phyloP scores from a whole-genome alignment of 2,113 vertebrate genomes.

The Rhodinocichla rosea region DNA sequence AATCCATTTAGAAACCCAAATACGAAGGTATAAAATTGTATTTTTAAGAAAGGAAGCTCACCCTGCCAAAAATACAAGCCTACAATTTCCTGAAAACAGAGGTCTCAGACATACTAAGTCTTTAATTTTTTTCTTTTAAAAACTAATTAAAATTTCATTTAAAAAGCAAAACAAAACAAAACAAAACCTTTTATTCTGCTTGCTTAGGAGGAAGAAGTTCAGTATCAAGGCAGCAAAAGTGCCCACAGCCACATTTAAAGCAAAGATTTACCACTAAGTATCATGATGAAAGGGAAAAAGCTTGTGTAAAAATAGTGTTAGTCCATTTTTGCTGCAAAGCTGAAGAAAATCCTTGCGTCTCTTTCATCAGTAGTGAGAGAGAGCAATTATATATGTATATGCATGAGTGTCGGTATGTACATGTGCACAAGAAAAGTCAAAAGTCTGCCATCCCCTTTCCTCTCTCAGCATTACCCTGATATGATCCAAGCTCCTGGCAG shows the following conservation, averaged over 20 bases:
- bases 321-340: background rate
- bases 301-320: background rate
- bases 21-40: background rate
- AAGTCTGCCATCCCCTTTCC: background rate
- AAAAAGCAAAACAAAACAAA: background rate
- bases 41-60: background rate
- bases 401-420: background rate
- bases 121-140: background rate
- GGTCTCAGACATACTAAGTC: background rate
- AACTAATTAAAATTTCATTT: background rate
- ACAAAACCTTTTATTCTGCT: background rate
- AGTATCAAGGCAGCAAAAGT: background rate
- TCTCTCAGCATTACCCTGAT: background rate
- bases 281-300: background rate
- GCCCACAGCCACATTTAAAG: background rate
- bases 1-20: background rate
- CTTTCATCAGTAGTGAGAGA: background rate
- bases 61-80: background rate
- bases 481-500: background rate
- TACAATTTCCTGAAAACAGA: background rate
- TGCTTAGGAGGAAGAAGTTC: background rate
- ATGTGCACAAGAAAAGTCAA: background rate
- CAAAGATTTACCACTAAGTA: background rate
- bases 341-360: background rate
- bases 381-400: fast-evolving